Conservation (phyloP, 2,888 invertebrate genomes). For the Meteorus cinctellus region DNA sequence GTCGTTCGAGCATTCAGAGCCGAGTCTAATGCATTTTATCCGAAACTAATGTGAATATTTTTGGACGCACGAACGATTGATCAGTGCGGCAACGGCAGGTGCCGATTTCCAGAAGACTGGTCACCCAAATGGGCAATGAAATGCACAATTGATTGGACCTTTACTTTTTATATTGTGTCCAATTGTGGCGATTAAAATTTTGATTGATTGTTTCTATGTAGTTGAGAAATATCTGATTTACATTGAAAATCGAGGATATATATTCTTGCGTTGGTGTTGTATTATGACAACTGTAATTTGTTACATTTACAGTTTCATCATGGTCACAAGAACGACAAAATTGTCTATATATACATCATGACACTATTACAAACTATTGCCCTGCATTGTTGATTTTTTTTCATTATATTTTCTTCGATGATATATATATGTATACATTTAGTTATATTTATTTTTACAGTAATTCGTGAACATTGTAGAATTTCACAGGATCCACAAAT, state of each 20-base stretch:
- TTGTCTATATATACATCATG: too few species aligned
- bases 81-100: conserved; percentile 61
- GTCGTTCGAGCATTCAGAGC: not conserved
- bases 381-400: not conserved
- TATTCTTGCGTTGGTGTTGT: not conserved
- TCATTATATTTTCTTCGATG: not conserved
- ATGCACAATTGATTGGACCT: conserved; percentile 52
- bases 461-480: conserved; percentile 14
- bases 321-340: too few species aligned
- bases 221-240: not conserved
- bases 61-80: conserved; percentile 45
- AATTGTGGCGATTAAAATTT: not conserved
- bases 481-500: conserved; percentile 55
- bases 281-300: too few species aligned
- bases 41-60: conserved; percentile 50
- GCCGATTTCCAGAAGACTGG: conserved; percentile 68
- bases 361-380: not conserved
- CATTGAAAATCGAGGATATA: not conserved
- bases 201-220: not conserved
- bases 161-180: not conserved
- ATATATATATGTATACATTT: not conserved
- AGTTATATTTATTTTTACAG: not conserved
- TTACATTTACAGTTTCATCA: too few species aligned
- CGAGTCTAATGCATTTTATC: conserved; percentile 29
- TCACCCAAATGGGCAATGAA: conserved; percentile 52